phyloP scores from a whole-genome alignment of 2,797 vertebrate genomes.

The Melanotaenia parkinsoni region DNA sequence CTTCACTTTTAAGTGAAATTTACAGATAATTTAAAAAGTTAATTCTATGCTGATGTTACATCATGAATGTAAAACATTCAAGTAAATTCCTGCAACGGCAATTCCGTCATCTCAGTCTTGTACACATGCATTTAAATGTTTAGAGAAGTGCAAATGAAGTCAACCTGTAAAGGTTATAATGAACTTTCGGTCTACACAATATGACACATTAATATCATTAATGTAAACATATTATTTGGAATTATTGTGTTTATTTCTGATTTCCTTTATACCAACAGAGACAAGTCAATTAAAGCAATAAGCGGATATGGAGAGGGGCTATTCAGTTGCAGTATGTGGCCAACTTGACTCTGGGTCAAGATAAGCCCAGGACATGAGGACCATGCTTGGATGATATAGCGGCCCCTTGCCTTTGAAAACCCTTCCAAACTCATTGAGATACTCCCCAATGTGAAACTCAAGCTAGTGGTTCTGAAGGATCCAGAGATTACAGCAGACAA shows the following conservation, averaged over 20 bases:
- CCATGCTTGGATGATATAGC: constrained; percentile 76
- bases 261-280: constrained; percentile 33
- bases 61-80: not conserved
- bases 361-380: constrained; percentile 76
- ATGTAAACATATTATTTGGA: not conserved
- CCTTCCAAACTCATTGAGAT: constrained; percentile 80
- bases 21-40: too few species aligned
- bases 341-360: constrained; percentile 78
- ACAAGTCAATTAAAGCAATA: constrained; percentile 60
- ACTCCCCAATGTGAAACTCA: constrained; percentile 81
- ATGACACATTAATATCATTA: too few species aligned
- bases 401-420: constrained; percentile 80
- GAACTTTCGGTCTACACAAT: too few species aligned
- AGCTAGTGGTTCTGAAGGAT: constrained; percentile 81
- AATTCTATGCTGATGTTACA: too few species aligned
- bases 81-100: not conserved
- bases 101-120: too few species aligned
- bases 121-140: too few species aligned
- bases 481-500: constrained; percentile 81
- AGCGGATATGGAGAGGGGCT: constrained; percentile 55
- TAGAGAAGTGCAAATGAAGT: too few species aligned
- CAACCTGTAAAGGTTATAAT: too few species aligned
- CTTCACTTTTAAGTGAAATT: too few species aligned
- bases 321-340: constrained; percentile 69
- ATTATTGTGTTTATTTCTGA: constrained; percentile 23